Evolutionary conservation across 2,888 invertebrate species (phyloP), one percentile per base, ranked within the genome.

Genomic region (Sminthurinus aureus): DNA sequence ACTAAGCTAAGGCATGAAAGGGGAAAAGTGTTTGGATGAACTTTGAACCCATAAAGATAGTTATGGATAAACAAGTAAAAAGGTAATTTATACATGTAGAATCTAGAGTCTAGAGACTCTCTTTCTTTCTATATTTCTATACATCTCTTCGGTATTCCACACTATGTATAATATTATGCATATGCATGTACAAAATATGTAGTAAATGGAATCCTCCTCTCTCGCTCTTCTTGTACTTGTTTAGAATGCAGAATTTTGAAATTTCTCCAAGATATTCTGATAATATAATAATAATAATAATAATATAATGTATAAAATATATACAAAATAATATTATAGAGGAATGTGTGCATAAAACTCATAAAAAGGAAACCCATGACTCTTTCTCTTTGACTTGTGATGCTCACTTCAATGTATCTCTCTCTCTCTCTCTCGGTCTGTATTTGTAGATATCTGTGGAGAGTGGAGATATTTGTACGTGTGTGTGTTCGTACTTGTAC

Each of bases 1-100:
- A 38, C 38, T 38, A 38, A 38, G 67, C 20, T 67, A 22, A 67
- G 67, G 22, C 67, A 67, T 67, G 67, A 67, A 67, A 67, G 24
- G 13, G 22, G 24, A 71, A 71, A n/a, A 69, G 20, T 69, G 67
- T 69, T 69, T 69, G 67, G 22, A 69, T 69, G 71, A 71, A 71
- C 71, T 71, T 71, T 71, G 71, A 71, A 71, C 71, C 71, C 71
- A 58, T 58, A 58, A 58, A 58, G 58, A 58, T 58, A 58, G 58
- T 58, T 58, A 58, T 58, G 58, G 58, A 58, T 58, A 58, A 58
- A 58, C 58, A 58, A 58, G 58, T 58, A 58, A 58, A 58, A 58
- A 58, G 58, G 58, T 58, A 58, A 58, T 58, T 58, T 58, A 58
- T 58, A 58, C 38, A 38, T 38, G 38, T 58, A 58, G 58, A 58